Evolutionary conservation across 2,888 invertebrate genomes (phyloP).

Genomic region (Sphinx pinastri): DNA sequence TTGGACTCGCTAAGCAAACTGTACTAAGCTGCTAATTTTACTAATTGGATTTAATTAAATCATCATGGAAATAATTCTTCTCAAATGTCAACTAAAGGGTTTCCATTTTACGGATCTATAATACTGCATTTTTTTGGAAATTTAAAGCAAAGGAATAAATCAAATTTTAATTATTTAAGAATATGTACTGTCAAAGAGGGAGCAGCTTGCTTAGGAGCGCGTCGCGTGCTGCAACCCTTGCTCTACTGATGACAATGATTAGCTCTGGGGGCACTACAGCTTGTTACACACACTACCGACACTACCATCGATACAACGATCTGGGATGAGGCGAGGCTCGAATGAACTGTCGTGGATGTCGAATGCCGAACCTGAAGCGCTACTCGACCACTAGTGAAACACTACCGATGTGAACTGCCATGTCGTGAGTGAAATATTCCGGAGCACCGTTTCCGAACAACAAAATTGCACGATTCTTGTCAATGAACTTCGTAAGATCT

Average conservation of each 20-base stretch:
- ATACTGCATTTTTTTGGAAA: neutral
- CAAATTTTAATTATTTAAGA: neutral
- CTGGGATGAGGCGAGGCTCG: constrained; percentile 32
- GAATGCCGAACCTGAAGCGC: constrained; percentile 53
- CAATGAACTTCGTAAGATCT: constrained; percentile 65
- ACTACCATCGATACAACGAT: constrained; percentile 38
- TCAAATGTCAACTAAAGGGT: neutral
- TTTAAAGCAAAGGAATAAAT: neutral
- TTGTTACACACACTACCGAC: constrained; percentile 39
- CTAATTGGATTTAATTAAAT: neutral
- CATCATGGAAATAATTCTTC: neutral
- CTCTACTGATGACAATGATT: constrained; percentile 45
- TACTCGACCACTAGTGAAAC: constrained; percentile 67
- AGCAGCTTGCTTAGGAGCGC: constrained; percentile 67
- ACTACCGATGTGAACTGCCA: constrained; percentile 58
- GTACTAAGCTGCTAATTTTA: constrained; percentile 32
- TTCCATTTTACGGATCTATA: neutral
- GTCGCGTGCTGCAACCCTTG: constrained; percentile 69
- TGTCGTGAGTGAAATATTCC: constrained; percentile 54
- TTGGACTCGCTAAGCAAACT: constrained; percentile 76
- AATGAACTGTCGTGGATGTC: constrained; percentile 17
- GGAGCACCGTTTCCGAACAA: constrained; percentile 78
- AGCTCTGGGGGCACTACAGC: constrained; percentile 47
- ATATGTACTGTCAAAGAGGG: neutral
- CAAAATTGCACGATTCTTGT: constrained; percentile 60